Conservation (phyloP, 2,113 vertebrate species). For the Rattus rattus region DNA sequence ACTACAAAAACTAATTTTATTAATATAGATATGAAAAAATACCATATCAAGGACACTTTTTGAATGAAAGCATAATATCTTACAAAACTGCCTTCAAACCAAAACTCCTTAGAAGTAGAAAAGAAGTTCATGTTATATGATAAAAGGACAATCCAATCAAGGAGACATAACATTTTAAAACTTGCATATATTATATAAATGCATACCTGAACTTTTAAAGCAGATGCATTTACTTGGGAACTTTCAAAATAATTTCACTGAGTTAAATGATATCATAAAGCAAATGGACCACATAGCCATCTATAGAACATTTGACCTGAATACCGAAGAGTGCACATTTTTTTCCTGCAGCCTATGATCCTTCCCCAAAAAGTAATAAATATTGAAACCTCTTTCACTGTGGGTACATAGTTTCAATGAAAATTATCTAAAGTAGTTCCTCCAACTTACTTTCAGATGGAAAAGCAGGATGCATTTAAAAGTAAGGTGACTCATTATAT, state of each 20-base stretch:
- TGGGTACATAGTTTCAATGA: not conserved
- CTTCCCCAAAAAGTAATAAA: no score
- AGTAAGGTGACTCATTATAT: constrained; percentile 73
- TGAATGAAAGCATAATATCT: no score
- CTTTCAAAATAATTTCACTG: no score
- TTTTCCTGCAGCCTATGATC: not conserved
- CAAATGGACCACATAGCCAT: not conserved
- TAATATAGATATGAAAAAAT: no score
- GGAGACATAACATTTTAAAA: not conserved
- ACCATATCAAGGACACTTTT: no score
- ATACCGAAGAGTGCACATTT: not conserved
- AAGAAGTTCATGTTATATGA: not conserved
- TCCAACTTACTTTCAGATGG: not conserved
- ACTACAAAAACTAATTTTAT: no score
- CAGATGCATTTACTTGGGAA: no score
- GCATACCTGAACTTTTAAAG: not conserved
- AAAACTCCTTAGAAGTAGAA: not conserved
- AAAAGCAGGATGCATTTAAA: constrained; percentile 18
- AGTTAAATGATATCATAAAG: not conserved
- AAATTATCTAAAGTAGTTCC: not conserved
- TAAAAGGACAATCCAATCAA: not conserved
- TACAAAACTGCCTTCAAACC: not conserved
- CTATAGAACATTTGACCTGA: not conserved
- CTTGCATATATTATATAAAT: not conserved
- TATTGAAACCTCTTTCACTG: not conserved